Percentiles rank a stretch among this genome's conserved stretches.
Evolutionary conservation across 2,797 vertebrate genomes (phyloP).

Genomic region (Chromis chromis): DNA sequence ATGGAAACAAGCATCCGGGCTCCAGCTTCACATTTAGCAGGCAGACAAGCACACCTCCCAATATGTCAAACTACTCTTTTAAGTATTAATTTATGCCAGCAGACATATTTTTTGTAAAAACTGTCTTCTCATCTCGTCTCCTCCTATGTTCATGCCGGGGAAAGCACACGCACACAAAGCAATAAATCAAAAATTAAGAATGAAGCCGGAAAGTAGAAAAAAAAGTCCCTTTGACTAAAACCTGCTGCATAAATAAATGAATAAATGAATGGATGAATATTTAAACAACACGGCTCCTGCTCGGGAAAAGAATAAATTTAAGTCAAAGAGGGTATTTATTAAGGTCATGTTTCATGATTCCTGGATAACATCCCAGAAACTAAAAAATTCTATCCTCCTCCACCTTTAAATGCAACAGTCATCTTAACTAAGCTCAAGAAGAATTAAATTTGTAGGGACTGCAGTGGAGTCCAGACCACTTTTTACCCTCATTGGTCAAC

Average conservation of each 20-base stretch:
- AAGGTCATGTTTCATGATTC: constrained; percentile 10
- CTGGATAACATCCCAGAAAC: constrained; percentile 9
- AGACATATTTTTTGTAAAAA: constrained; percentile 8
- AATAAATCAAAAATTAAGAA: constrained; percentile 21
- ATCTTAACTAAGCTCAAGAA: neutral
- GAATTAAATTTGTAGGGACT: neutral
- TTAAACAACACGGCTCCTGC: neutral
- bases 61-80: constrained; percentile 6
- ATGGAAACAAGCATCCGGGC: too few species aligned
- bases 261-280: constrained; percentile 29
- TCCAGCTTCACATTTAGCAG: neutral
- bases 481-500: neutral
- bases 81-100: constrained; percentile 15
- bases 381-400: neutral
- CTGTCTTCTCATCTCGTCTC: neutral
- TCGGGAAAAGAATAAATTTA: constrained; percentile 6
- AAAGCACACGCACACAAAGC: constrained; percentile 1
- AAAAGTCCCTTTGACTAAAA: constrained; percentile 23
- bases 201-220: neutral
- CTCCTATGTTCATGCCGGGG: neutral
- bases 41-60: neutral
- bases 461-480: neutral
- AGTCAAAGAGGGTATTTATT: constrained; percentile 22
- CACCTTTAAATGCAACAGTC: neutral
- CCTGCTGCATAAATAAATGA: constrained; percentile 14